Percentiles rank a stretch among this genome's conserved stretches.
Evolutionary conservation across 2,113 vertebrate species (phyloP).

Genomic region (Phyllostomus hastatus): DNA sequence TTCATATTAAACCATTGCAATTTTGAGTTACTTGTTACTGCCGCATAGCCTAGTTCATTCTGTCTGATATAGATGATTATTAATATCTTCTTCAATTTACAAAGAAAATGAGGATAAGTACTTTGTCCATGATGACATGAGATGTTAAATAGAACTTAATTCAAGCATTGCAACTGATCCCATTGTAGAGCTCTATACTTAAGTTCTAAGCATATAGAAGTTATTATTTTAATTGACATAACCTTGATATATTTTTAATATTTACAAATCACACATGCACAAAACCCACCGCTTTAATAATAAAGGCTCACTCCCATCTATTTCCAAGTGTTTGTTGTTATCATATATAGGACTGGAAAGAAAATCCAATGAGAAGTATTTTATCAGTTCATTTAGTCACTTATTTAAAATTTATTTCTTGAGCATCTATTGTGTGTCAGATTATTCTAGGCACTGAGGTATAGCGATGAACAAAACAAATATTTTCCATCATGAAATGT

Average conservation of each 20-base stretch:
- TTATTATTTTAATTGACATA: constrained; percentile 6
- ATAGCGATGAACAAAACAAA: neutral
- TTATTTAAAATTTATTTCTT: constrained; percentile 23
- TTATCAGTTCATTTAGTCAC: neutral
- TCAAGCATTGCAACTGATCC: neutral
- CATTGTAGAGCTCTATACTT: neutral
- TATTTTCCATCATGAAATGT: neutral
- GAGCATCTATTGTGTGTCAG: neutral
- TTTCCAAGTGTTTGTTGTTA: neutral
- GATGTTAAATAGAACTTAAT: neutral
- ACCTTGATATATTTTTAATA: neutral
- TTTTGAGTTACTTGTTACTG: neutral
- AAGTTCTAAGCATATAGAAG: neutral
- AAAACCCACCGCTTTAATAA: neutral
- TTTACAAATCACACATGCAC: neutral
- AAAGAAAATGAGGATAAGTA: neutral
- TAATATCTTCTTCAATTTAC: neutral
- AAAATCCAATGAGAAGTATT: neutral
- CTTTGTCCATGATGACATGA: neutral
- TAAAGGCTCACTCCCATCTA: neutral
- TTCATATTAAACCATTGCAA: neutral
- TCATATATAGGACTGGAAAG: neutral
- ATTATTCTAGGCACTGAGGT: neutral
- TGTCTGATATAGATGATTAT: neutral
- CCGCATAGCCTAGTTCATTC: neutral